phyloP scores from a whole-genome alignment of 2,888 invertebrate genomes.

The Andrena fulva region DNA sequence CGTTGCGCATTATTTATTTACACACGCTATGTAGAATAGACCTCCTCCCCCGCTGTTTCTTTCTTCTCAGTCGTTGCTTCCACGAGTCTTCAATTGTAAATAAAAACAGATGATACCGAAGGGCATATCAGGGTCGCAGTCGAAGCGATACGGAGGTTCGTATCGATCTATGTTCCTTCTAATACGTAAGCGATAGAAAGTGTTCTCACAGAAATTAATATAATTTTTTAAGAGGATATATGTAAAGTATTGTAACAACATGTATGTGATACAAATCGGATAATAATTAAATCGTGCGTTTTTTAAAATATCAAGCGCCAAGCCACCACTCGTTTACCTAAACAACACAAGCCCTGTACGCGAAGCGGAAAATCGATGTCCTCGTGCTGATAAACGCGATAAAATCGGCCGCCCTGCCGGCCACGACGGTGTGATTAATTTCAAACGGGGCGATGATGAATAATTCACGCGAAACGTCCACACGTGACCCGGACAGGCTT shows the following conservation, averaged over 20 bases:
- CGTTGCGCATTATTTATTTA: conserved; percentile 67
- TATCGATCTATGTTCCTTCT: conserved; percentile 22
- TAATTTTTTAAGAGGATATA: conserved; percentile 49
- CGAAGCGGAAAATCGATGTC: neutral
- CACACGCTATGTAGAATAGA: conserved; percentile 54
- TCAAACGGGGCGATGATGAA: conserved; percentile 33
- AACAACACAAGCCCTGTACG: neutral
- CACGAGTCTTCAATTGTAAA: conserved; percentile 54
- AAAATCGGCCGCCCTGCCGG: neutral
- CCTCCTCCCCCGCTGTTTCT: neutral
- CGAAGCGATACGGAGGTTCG: neutral
- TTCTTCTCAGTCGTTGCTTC: conserved; percentile 16
- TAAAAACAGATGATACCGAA: conserved; percentile 33
- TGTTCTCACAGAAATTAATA: conserved; percentile 13
- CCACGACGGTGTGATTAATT: conserved; percentile 5
- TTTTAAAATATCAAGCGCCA: conserved; percentile 13
- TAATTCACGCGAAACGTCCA: conserved; percentile 48
- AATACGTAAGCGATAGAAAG: neutral
- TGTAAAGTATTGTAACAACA: conserved; percentile 36
- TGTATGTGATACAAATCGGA: conserved; percentile 33
- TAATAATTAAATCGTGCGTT: conserved; percentile 34
- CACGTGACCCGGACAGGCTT: conserved; percentile 37
- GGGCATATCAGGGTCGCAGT: conserved; percentile 20
- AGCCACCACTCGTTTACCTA: neutral
- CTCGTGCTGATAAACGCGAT: neutral